phyloP scores from a whole-genome alignment of 2,797 vertebrate genomes.

The Sciurus carolinensis region DNA sequence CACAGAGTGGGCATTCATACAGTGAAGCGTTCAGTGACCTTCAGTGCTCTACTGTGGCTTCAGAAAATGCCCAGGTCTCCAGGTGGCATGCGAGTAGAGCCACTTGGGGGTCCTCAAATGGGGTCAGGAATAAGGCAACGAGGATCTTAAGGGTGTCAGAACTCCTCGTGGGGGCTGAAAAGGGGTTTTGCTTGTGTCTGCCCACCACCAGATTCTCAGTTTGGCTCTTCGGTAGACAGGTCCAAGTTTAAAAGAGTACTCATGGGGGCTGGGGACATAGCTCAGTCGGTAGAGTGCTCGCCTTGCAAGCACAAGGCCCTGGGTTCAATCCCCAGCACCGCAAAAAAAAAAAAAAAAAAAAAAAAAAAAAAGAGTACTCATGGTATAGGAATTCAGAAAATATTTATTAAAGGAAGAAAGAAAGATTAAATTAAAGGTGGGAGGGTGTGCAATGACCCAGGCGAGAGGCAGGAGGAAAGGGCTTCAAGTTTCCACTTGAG shows the following conservation, averaged over 20 bases:
- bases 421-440: background rate
- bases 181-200: background rate
- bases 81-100: background rate
- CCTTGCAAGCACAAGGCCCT: no score
- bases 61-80: background rate
- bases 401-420: constrained; percentile 51
- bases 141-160: background rate
- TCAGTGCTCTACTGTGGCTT: background rate
- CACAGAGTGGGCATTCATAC: background rate
- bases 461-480: background rate
- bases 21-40: background rate
- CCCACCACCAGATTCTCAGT: background rate
- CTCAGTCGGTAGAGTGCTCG: no score
- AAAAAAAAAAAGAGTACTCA: background rate
- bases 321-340: no score
- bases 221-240: background rate
- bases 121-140: background rate
- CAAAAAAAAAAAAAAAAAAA: no score
- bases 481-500: constrained; percentile 18
- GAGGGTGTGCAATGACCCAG: background rate
- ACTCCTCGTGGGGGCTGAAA: background rate
- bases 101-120: background rate
- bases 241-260: background rate
- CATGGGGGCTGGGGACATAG: background rate
- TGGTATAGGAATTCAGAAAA: constrained; percentile 37